Base-by-base conservation (phyloP, 2,888 invertebrate genomes). In the Drosophila mimica region DNA sequence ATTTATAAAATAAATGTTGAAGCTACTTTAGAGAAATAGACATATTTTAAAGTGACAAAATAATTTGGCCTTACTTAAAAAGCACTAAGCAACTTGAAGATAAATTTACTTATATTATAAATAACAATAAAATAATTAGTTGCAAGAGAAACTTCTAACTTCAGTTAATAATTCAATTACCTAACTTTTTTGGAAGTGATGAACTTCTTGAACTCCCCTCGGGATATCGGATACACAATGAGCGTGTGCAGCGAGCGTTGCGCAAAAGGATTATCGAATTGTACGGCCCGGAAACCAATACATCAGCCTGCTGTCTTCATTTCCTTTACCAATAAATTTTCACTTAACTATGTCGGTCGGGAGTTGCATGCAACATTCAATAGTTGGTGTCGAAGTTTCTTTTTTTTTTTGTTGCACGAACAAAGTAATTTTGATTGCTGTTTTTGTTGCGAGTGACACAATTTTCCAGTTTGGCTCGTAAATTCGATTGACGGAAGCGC, bases 311-410 rank as follows among this genome's bases (percentile, higher is more conserved):
- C 48, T 84, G 84, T 83, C 76, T 84, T 74, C 83, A 81, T 83
- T 88, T 88, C 88, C 87, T 87, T 79, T 80, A 38, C 62, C 81
- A 87, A 85, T 88, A 88, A 85, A 84, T 88, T 87, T 85, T 77
- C 87, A 83, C 83, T 82, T 83, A 82, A 82, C 86, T 82, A 85
- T 88, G 86, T 85, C 83, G 81, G 79, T 76, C 74, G 81, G 57
- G 60, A 36, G 64, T 66, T 59, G 75, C 74, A 79, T 77, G 77
- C 74, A 78, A 79, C 74, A 80, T 79, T 62, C 60, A 70, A 67
- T 66, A 68, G 54, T 36, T 25, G 54, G 33, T 28, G 59, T 15
- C 25, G 56, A 63, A 60, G 62, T 4, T 46, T 15, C 8, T 17
- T 36, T 36, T 36, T 38, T n/a, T n/a, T n/a, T n/a, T 8, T 40